phyloP scores from a whole-genome alignment of 2,113 vertebrate species.

The Tragelaphus imberbis region DNA sequence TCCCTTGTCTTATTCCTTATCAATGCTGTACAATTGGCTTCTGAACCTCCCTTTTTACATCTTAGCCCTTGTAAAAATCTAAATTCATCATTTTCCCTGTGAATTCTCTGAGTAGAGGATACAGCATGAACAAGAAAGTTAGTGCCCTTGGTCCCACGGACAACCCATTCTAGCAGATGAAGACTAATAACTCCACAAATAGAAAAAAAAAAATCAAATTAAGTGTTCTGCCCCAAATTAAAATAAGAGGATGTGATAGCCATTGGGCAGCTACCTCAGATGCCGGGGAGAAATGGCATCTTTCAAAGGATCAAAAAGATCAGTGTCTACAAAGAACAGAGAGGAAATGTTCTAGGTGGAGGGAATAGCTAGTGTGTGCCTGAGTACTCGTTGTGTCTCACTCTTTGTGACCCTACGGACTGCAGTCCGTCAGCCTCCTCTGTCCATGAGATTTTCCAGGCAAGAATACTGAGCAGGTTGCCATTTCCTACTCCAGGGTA shows the following conservation, averaged over 20 bases:
- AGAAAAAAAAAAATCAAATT: neutral
- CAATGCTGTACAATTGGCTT: neutral
- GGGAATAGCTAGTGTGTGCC: neutral
- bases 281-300: neutral
- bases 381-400: neutral
- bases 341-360: neutral
- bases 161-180: neutral
- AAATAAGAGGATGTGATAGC: neutral
- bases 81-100: neutral
- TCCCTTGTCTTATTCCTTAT: neutral
- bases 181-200: neutral
- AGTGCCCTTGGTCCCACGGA: neutral
- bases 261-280: neutral
- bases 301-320: neutral
- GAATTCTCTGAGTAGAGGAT: neutral
- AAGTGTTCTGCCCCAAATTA: neutral
- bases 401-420: neutral
- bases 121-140: neutral
- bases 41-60: neutral
- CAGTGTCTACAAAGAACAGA: accelerated
- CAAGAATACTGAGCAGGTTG: neutral
- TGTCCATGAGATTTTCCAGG: neutral
- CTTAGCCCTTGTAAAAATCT: neutral
- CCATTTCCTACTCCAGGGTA: neutral
- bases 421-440: neutral